A percentile compares a stretch with the other conserved stretches of the same genome.
phyloP scores from a whole-genome alignment of 2,888 invertebrate species.

The Bruchidius siliquastri region DNA sequence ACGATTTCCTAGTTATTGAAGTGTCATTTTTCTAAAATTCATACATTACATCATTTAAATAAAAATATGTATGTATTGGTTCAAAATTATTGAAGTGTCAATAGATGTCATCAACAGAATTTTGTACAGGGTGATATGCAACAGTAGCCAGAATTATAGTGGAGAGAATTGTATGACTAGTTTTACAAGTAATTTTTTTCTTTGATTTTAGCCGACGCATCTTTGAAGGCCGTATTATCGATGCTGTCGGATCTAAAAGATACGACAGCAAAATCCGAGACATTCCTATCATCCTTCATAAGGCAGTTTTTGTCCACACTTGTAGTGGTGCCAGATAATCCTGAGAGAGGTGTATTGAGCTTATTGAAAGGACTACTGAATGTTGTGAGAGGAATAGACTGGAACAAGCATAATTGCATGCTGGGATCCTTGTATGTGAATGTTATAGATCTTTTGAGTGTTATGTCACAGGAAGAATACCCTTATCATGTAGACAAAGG shows the following conservation, averaged over 20 bases:
- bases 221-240: constrained; percentile 83
- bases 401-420: constrained; percentile 62
- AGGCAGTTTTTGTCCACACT: constrained; percentile 78
- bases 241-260: constrained; percentile 78
- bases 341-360: constrained; percentile 81
- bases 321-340: constrained; percentile 82
- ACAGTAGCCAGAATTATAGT: too few species aligned
- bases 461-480: constrained; percentile 76
- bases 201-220: constrained; percentile 74
- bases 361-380: constrained; percentile 76
- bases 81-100: too few species aligned
- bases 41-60: too few species aligned
- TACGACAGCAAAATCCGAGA: constrained; percentile 67
- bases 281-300: constrained; percentile 64
- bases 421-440: constrained; percentile 68
- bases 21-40: too few species aligned
- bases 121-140: too few species aligned
- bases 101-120: too few species aligned
- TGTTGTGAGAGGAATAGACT: constrained; percentile 69
- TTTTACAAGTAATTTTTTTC: neutral
- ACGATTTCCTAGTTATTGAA: too few species aligned
- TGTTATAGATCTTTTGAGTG: constrained; percentile 72
- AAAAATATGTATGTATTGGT: too few species aligned
- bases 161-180: neutral
- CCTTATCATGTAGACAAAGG: constrained; percentile 82